Evolutionary conservation across 2,888 invertebrate species (phyloP).

Genomic region (Mythimna albipuncta): DNA sequence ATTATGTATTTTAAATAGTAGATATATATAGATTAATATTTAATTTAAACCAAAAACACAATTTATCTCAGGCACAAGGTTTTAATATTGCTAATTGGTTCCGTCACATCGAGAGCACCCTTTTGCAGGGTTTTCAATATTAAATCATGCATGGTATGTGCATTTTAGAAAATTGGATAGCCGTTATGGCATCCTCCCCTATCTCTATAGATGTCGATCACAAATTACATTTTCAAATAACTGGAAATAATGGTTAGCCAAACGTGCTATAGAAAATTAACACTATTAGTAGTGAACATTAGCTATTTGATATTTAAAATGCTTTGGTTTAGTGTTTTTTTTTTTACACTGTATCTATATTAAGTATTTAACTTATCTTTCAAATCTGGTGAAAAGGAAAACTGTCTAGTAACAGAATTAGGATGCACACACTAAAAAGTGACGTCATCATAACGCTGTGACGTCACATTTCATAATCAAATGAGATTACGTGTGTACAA

Average conservation of each 20-base stretch:
- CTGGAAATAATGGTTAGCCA: slow-evolving; percentile 10
- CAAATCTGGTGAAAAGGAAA: too few relatives aligned
- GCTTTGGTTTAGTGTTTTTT: too few relatives aligned
- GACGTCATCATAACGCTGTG: too few relatives aligned
- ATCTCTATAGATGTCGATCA: background rate
- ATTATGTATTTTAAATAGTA: too few relatives aligned
- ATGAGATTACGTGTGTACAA: too few relatives aligned
- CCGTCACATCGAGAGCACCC: slow-evolving; percentile 67
- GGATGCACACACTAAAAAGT: too few relatives aligned
- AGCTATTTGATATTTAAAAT: background rate
- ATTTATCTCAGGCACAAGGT: slow-evolving; percentile 64
- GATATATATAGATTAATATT: too few relatives aligned
- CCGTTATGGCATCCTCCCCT: background rate
- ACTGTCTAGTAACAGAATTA: too few relatives aligned
- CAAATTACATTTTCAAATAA: slow-evolving; percentile 38
- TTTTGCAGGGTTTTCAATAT: slow-evolving; percentile 63
- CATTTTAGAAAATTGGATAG: slow-evolving; percentile 35
- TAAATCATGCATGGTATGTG: slow-evolving; percentile 15
- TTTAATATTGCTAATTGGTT: slow-evolving; percentile 71
- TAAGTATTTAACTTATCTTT: too few relatives aligned
- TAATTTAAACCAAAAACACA: too few relatives aligned
- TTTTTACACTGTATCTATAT: too few relatives aligned
- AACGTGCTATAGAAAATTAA: slow-evolving; percentile 16
- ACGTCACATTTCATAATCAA: too few relatives aligned
- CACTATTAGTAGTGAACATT: background rate